Base-by-base conservation (phyloP, 2,888 invertebrate genomes). In the Hypomecis punctinalis region DNA sequence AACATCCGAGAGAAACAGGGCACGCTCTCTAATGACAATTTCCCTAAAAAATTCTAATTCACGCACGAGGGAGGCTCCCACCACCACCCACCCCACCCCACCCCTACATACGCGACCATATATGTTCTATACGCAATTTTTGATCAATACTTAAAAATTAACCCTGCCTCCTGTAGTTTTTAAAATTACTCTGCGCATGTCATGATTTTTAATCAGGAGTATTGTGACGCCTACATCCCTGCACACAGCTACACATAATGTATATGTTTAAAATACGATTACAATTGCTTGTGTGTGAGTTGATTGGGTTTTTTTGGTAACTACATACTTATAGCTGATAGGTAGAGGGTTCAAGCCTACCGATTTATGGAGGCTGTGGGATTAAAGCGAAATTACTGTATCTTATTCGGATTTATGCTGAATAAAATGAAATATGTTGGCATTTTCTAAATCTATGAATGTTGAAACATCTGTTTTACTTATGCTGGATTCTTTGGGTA, bases 71-170 rank as follows among this genome's bases (percentile, higher is more conserved):
- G 65, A 66, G 52, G 40, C 58, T 67, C 59, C 75, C 72, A 47
- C 65, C 65, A 73, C 62, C 11, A 75, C 69, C 47, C 43, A 62
- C 52, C 36, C 51, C 72, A 56, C 72, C 35, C 68, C 65, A 68
- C 23, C 62, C 59, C 60, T 59, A 58, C 67, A 67, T 70, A 67
- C 68, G 59, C 68, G 68, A 73, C 73, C 73, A 69, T 71, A 75
- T 75, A 74, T 79, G 80, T 79, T 76, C 80, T 82, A 85, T 83
- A 91, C 90, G 91, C 91, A 92, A 91, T 92, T 92, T 92, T 91
- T 93, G 91, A 92, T 93, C 92, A 92, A 92, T 93, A 93, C 92
- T 93, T 93, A 93, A 93, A 93, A 93, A 93, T 93, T 93, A 92
- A 93, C 91, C 89, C 90, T 85, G 83, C 89, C 90, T 88, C 89